Base-by-base conservation (phyloP, 2,888 invertebrate species). In the Cybosia mesomella region DNA sequence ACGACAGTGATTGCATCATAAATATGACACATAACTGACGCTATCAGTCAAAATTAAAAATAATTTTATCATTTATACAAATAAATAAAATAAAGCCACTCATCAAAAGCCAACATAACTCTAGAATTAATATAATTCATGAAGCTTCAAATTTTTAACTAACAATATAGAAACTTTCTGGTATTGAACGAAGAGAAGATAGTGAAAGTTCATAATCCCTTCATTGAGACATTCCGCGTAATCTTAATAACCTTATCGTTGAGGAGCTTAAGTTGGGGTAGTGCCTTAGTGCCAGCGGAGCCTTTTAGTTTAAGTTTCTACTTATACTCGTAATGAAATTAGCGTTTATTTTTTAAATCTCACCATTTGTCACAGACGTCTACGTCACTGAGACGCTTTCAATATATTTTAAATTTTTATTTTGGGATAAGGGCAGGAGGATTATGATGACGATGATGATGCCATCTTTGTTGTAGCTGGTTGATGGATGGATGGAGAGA, bases 191-290 rank as follows among this genome's bases (percentile, higher is more conserved):
- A 53, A 63, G 43, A 64, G 9, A 15, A 58, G 69, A 78, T 72
- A 70, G 66, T 64, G 34, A 53, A 73, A 74, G 64, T 78, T 59
- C 28, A 64, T 59, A 67, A 67, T 70, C 69, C 66, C 53, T 68
- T 76, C 74, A 76, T 73, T 74, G 70, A 71, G 68, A 69, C 64
- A 54, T 63, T 32, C 58, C 36, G 18, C 54, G 63, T 73, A 78
- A 80, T 80, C 79, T 78, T 73, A 78, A 73, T 74, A 72, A 72
- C 65, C 34, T 78, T 63, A 74, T 80, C 79, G 70, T 53, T 53
- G 15, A 13, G 22, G 66, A 73, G 70, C 72, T 77, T 75, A 55
- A 57, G 70, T 62, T 70, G 62, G 43, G 53, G 62, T 62, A 2
- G 53, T 0, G 54, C 54, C 18, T 18, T 11, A 64, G 39, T 64